Percentiles rank a stretch among this genome's conserved stretches.
Conservation (phyloP, 1,140 invertebrate species). For the Gonatopus flavifemur region DNA sequence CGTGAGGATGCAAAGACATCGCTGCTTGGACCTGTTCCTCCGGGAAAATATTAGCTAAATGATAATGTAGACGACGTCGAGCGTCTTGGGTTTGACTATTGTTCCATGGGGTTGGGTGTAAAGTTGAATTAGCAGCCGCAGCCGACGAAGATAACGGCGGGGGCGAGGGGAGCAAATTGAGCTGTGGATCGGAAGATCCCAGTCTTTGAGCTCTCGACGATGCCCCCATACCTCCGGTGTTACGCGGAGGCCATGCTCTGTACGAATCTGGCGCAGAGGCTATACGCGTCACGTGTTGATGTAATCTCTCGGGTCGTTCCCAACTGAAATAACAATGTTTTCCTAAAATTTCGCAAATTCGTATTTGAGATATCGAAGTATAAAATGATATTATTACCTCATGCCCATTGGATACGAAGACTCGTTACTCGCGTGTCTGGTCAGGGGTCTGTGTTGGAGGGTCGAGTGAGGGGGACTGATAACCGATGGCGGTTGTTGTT, state of each 20-base stretch:
- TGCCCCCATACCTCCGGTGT: slow-evolving; percentile 36
- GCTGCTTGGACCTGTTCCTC: slow-evolving; percentile 83
- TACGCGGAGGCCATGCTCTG: slow-evolving; percentile 56
- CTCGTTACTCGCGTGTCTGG: slow-evolving; percentile 47
- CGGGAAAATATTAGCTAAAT: slow-evolving; percentile 84
- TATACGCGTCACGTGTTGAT: slow-evolving; percentile 70
- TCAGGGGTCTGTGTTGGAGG: slow-evolving; percentile 40
- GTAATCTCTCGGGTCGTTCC: slow-evolving; percentile 49
- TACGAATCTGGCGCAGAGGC: slow-evolving; percentile 76
- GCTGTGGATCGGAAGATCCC: slow-evolving; percentile 68
- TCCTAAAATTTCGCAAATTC: slow-evolving; percentile 16
- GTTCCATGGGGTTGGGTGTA: slow-evolving; percentile 49
- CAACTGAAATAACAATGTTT: slow-evolving; percentile 37
- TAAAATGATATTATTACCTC: slow-evolving; percentile 29
- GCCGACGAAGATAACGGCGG: slow-evolving; percentile 25
- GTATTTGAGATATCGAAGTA: background rate
- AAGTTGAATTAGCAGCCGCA: slow-evolving; percentile 31
- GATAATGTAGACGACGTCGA: slow-evolving; percentile 76
- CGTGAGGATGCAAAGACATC: slow-evolving; percentile 82
- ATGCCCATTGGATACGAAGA: slow-evolving; percentile 42
- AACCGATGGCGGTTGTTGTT: slow-evolving; percentile 27
- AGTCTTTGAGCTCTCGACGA: slow-evolving; percentile 55
- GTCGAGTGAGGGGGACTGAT: slow-evolving; percentile 36
- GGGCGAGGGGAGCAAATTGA: slow-evolving; percentile 57
- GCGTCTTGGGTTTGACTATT: slow-evolving; percentile 65